Evolutionary conservation across 92 coral and sea anemone genomes (phyloP).

Genomic region (Actinernus sp.): DNA sequence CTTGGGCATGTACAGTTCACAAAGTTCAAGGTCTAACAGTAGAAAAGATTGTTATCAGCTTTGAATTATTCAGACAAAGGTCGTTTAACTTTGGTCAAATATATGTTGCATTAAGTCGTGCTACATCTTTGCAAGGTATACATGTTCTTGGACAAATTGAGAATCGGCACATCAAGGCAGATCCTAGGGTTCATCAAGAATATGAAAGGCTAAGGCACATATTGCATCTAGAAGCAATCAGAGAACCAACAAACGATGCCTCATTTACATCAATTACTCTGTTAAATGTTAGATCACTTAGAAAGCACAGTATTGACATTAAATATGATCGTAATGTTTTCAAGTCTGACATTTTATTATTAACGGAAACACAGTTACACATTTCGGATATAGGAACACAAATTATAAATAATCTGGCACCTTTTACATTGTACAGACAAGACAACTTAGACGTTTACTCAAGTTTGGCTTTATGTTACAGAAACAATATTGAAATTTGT

Average conservation of each 20-base stretch:
- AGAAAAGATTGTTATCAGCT: slow-evolving; percentile 49
- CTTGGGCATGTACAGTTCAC: slow-evolving; percentile 70
- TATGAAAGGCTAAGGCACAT: slow-evolving; percentile 50
- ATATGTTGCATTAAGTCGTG: slow-evolving; percentile 74
- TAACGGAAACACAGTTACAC: slow-evolving; percentile 66
- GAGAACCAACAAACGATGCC: neutral
- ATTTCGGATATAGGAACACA: slow-evolving; percentile 18
- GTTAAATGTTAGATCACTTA: slow-evolving; percentile 39
- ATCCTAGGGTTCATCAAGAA: slow-evolving; percentile 53
- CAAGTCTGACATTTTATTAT: slow-evolving; percentile 33
- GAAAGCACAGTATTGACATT: slow-evolving; percentile 73
- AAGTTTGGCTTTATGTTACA: slow-evolving; percentile 59
- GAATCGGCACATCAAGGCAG: slow-evolving; percentile 44
- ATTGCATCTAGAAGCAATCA: neutral
- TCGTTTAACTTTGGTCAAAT: slow-evolving; percentile 59
- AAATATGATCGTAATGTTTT: slow-evolving; percentile 29
- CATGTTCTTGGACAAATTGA: slow-evolving; percentile 56
- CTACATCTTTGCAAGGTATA: slow-evolving; percentile 53
- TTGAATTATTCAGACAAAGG: slow-evolving; percentile 50
- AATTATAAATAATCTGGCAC: slow-evolving; percentile 28
- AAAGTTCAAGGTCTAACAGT: slow-evolving; percentile 76
- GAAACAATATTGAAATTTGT: slow-evolving; percentile 13
- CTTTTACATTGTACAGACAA: slow-evolving; percentile 42
- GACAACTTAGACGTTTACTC: slow-evolving; percentile 53
- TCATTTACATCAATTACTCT: slow-evolving; percentile 14